These are phyloP conservation scores for Lepeophtheirus salmonis DNA, from an alignment of 1,140 invertebrate genomes.

Conservation along the genomic window DNA sequence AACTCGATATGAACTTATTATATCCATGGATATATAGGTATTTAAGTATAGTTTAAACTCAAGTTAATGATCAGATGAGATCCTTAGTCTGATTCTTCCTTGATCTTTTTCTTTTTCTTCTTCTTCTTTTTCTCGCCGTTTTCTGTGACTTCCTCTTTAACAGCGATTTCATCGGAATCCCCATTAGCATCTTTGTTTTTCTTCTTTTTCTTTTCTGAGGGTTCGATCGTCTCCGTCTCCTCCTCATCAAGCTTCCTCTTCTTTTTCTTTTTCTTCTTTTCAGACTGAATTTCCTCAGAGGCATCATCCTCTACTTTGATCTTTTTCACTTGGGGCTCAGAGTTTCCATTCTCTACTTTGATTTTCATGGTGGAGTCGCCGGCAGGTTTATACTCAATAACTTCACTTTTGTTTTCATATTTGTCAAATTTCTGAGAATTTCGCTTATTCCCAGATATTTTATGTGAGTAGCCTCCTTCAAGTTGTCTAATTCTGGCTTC, in stretches of 20 bases:
- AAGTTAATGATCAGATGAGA: too few species aligned
- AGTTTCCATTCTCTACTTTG: slow-evolving; percentile 25
- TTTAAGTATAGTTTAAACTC: too few species aligned
- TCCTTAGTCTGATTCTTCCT: too few species aligned
- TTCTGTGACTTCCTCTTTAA: slow-evolving; percentile 1
- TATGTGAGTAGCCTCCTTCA: slow-evolving; percentile 61
- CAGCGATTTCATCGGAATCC: neutral
- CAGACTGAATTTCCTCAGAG: neutral
- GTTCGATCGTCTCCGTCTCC: too few species aligned
- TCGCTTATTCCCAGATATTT: slow-evolving; percentile 62
- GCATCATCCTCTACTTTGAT: slow-evolving; percentile 21
- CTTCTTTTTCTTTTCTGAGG: too few species aligned
- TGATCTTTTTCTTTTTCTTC: slow-evolving; percentile 20
- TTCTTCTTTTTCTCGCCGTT: slow-evolving; percentile 17
- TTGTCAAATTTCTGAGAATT: slow-evolving; percentile 40
- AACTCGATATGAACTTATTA: too few species aligned
- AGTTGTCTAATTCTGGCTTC: slow-evolving; percentile 52
- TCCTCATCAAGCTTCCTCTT: slow-evolving; percentile 15
- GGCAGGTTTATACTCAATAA: slow-evolving; percentile 30
- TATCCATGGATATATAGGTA: too few species aligned
- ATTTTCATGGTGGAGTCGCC: slow-evolving; percentile 31
- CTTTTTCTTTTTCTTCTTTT: slow-evolving; percentile 20
- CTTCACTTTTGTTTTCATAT: slow-evolving; percentile 26
- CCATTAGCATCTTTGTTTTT: too few species aligned
- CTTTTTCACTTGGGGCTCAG: slow-evolving; percentile 23